phyloP scores from a whole-genome alignment of 1,140 invertebrate genomes.

The Lithobius niger region DNA sequence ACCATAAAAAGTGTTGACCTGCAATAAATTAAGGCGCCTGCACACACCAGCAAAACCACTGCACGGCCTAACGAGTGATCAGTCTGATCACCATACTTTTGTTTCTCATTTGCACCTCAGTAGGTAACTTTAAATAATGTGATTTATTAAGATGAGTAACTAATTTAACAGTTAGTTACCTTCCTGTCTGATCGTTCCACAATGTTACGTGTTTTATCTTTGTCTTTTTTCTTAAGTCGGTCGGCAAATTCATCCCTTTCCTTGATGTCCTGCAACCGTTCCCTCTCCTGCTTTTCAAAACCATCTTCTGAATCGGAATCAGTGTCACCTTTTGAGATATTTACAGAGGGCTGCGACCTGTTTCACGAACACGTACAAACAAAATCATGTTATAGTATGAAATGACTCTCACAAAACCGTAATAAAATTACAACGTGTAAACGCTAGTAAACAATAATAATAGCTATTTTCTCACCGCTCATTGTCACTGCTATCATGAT shows the following conservation, averaged over 20 bases:
- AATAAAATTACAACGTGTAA: background rate
- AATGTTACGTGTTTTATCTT: conserved; percentile 72
- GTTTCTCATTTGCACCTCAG: too few relatives aligned
- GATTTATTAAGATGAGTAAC: too few relatives aligned
- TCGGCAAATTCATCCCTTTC: conserved; percentile 90
- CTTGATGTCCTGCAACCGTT: conserved; percentile 61
- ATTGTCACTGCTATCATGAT: conserved; percentile 18
- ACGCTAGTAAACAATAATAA: conserved; percentile 1
- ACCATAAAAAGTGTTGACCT: too few relatives aligned
- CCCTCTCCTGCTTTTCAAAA: conserved; percentile 47
- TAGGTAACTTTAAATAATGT: too few relatives aligned
- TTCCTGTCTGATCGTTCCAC: conserved; percentile 41
- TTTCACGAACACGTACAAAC: conserved; percentile 15
- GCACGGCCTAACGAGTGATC: too few relatives aligned
- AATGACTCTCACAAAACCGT: background rate
- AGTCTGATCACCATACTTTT: too few relatives aligned
- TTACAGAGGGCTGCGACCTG: conserved; percentile 16
- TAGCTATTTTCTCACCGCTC: conserved; percentile 14
- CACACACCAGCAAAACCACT: too few relatives aligned
- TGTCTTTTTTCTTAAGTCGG: conserved; percentile 77
- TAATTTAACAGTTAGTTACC: too few relatives aligned
- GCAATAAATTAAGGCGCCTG: too few relatives aligned
- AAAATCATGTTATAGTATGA: background rate
- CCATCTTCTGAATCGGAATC: conserved; percentile 22
- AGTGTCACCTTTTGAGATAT: conserved; percentile 8